phyloP scores from a whole-genome alignment of 2,113 vertebrate genomes.

The Vanacampus margaritifer region DNA sequence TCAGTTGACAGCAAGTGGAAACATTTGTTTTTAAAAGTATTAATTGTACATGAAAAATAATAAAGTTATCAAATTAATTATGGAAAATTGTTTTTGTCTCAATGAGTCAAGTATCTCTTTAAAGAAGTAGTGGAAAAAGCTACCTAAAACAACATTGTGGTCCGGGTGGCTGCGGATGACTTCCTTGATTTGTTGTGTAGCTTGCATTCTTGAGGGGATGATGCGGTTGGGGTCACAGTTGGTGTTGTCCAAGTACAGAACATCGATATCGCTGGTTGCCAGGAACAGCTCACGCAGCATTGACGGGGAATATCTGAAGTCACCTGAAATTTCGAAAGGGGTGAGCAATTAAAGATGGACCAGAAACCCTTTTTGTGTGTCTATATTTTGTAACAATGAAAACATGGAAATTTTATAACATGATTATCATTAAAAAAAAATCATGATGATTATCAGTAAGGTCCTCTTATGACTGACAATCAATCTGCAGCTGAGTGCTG shows the following conservation, averaged over 20 bases:
- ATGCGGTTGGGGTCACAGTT: slow-evolving; percentile 80
- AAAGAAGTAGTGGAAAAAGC: slow-evolving; percentile 29
- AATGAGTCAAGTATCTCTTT: too few species aligned
- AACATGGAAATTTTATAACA: neutral
- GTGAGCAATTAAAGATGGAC: neutral
- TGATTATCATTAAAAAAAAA: neutral
- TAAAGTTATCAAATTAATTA: too few species aligned
- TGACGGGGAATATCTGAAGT: slow-evolving; percentile 85
- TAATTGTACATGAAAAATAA: too few species aligned
- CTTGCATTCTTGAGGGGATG: slow-evolving; percentile 81
- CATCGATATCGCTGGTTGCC: slow-evolving; percentile 78
- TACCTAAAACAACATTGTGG: slow-evolving; percentile 85
- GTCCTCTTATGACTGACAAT: too few species aligned
- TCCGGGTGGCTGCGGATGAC: slow-evolving; percentile 81
- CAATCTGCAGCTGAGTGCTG: too few species aligned
- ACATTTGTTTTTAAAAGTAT: too few species aligned
- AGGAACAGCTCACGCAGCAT: slow-evolving; percentile 82
- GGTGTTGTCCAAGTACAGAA: slow-evolving; percentile 94
- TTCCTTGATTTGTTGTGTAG: slow-evolving; percentile 79
- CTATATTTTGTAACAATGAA: neutral
- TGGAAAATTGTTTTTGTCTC: too few species aligned
- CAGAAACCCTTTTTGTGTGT: neutral
- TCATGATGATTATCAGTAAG: neutral
- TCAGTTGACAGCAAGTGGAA: too few species aligned
- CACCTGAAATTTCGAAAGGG: slow-evolving; percentile 71